Conservation (phyloP, 92 coral and sea anemone genomes). For the Zoanthus sansibaricus region DNA sequence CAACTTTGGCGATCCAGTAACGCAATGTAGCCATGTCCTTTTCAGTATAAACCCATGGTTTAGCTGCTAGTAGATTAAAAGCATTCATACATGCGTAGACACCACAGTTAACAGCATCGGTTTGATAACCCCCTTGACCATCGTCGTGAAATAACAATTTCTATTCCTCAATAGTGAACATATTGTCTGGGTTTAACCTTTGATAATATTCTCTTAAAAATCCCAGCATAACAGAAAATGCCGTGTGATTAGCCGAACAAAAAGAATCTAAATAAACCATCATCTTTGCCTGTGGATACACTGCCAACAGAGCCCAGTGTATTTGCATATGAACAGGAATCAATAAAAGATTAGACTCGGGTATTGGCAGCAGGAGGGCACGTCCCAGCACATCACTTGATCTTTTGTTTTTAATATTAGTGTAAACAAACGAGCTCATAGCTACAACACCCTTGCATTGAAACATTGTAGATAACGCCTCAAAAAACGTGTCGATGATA, state of each 20-base stretch:
- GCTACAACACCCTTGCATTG: no score
- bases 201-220: neutral
- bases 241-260: neutral
- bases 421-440: no score
- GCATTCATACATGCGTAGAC: slow-evolving; percentile 47
- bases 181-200: neutral
- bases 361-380: neutral
- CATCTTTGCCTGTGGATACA: slow-evolving; percentile 23
- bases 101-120: slow-evolving; percentile 37
- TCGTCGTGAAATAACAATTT: neutral
- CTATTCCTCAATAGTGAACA: neutral
- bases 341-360: slow-evolving; percentile 26
- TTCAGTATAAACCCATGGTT: neutral
- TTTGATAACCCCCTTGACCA: slow-evolving; percentile 24
- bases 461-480: no score
- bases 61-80: slow-evolving; percentile 15
- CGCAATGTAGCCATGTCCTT: neutral
- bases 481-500: slow-evolving; percentile 3
- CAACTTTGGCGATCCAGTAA: slow-evolving; percentile 4
- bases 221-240: neutral
- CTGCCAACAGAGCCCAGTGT: slow-evolving; percentile 46
- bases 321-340: slow-evolving; percentile 32
- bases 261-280: slow-evolving; percentile 16
- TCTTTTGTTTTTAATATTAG: no score
- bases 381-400: neutral